phyloP scores from a whole-genome alignment of 2,888 invertebrate genomes.

The Hipparchia sbordonii region DNA sequence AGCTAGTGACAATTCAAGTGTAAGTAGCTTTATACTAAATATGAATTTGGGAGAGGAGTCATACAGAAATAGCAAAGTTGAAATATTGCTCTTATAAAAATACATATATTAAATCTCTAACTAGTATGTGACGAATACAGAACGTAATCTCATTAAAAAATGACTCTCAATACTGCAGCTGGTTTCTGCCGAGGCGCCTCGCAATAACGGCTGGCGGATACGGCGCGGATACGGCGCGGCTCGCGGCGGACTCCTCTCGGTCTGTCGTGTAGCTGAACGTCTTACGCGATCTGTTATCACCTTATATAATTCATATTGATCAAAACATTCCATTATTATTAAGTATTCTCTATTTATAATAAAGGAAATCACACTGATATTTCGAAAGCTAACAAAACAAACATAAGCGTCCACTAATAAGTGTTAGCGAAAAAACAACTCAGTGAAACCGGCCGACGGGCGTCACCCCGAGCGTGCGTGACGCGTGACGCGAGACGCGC shows the following conservation, averaged over 20 bases:
- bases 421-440: slow-evolving; percentile 70
- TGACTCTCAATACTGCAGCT: slow-evolving; percentile 44
- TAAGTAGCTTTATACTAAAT: slow-evolving; percentile 61
- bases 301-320: slow-evolving; percentile 60
- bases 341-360: slow-evolving; percentile 58
- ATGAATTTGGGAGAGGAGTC: slow-evolving; percentile 65
- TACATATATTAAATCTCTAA: slow-evolving; percentile 48
- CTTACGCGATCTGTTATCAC: slow-evolving; percentile 42
- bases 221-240: slow-evolving; percentile 24
- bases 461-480: slow-evolving; percentile 40
- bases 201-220: not conserved
- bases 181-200: slow-evolving; percentile 38
- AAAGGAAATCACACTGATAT: slow-evolving; percentile 79
- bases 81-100: slow-evolving; percentile 43
- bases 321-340: slow-evolving; percentile 77
- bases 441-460: slow-evolving; percentile 55
- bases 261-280: slow-evolving; percentile 45
- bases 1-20: slow-evolving; percentile 72
- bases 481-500: slow-evolving; percentile 33
- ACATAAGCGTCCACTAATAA: slow-evolving; percentile 75
- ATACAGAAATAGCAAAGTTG: slow-evolving; percentile 35
- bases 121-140: slow-evolving; percentile 37
- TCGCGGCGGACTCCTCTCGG: slow-evolving; percentile 47
- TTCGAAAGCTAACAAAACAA: slow-evolving; percentile 80
- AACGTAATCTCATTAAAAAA: slow-evolving; percentile 41